Evolutionary conservation across 2,888 invertebrate species (phyloP).

Genomic region (Melanostoma mellinum): DNA sequence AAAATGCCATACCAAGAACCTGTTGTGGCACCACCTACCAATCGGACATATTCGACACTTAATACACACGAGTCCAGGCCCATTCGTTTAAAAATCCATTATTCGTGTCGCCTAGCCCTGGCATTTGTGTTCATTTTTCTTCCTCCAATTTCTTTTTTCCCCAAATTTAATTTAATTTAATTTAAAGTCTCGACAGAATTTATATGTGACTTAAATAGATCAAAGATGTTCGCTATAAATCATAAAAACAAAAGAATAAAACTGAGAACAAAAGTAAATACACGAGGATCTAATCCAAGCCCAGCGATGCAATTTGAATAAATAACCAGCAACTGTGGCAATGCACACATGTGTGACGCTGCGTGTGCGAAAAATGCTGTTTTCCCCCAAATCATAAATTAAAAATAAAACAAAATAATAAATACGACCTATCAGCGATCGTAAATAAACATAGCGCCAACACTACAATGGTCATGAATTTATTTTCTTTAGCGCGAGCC

Average conservation of each 20-base stretch:
- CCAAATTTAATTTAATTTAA: not conserved
- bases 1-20: constrained; percentile 62
- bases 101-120: constrained; percentile 47
- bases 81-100: constrained; percentile 67
- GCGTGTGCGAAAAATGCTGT: constrained; percentile 6
- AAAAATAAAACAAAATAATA: constrained; percentile 45
- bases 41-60: constrained; percentile 66
- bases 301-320: not conserved
- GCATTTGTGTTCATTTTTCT: constrained; percentile 30
- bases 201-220: constrained; percentile 63
- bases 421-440: constrained; percentile 36
- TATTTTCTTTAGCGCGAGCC: constrained; percentile 35
- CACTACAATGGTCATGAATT: constrained; percentile 53
- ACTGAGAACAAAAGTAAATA: not conserved
- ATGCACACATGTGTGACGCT: not conserved
- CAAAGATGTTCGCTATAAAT: constrained; percentile 50
- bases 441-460: constrained; percentile 58
- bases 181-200: constrained; percentile 43
- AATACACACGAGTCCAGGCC: constrained; percentile 36
- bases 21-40: constrained; percentile 58
- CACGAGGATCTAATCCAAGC: constrained; percentile 1
- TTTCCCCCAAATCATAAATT: constrained; percentile 38
- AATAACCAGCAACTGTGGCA: constrained; percentile 10
- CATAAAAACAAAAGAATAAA: constrained; percentile 39
- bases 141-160: constrained; percentile 6